Evolutionary conservation across 2,888 invertebrate genomes (phyloP).

Genomic region (Amblyjoppa proteus): DNA sequence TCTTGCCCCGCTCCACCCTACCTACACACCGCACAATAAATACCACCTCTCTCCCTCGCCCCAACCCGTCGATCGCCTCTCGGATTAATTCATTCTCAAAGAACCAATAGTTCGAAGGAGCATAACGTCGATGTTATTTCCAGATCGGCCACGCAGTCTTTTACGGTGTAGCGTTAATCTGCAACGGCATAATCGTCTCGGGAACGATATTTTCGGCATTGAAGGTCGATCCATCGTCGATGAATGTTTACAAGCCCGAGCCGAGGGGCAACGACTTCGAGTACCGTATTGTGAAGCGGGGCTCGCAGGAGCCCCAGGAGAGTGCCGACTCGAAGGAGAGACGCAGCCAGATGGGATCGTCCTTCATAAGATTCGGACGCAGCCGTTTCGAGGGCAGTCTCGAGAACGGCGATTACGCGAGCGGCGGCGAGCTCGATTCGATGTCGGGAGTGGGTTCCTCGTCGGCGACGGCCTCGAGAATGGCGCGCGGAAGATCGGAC

Average conservation of each 20-base stretch:
- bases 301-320: slow-evolving; percentile 70
- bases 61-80: too few relatives aligned
- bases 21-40: too few relatives aligned
- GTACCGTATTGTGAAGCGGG: slow-evolving; percentile 76
- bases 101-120: neutral
- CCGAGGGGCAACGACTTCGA: slow-evolving; percentile 74
- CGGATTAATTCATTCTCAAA: too few relatives aligned
- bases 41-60: too few relatives aligned
- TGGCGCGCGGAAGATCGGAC: slow-evolving; percentile 77
- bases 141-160: slow-evolving; percentile 75
- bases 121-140: slow-evolving; percentile 42
- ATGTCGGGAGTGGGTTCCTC: neutral
- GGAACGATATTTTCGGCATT: slow-evolving; percentile 73
- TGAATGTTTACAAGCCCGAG: slow-evolving; percentile 66
- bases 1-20: too few relatives aligned
- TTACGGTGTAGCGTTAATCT: slow-evolving; percentile 74
- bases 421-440: slow-evolving; percentile 67
- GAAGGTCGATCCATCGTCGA: slow-evolving; percentile 71
- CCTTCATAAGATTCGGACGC: slow-evolving; percentile 77
- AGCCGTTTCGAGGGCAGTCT: slow-evolving; percentile 54
- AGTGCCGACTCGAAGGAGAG: slow-evolving; percentile 78
- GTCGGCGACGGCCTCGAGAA: slow-evolving; percentile 48
- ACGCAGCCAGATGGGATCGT: slow-evolving; percentile 78
- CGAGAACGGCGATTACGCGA: slow-evolving; percentile 68
- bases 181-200: slow-evolving; percentile 73